Conservation (phyloP, 2,888 invertebrate species). For the Azorinus chamasolen region DNA sequence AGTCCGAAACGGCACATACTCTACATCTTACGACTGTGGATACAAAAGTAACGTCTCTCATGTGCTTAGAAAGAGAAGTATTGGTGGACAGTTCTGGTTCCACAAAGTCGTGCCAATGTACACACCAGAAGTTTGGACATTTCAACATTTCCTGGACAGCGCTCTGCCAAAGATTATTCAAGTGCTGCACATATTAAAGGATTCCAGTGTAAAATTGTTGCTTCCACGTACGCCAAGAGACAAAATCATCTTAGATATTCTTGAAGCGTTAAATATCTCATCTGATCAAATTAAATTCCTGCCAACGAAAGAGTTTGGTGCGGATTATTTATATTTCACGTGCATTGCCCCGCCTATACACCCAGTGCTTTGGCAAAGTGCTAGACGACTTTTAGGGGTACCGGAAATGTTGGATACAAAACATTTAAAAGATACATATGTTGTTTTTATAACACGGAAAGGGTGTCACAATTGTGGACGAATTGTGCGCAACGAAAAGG, state of each 20-base stretch:
- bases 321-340: slow-evolving; percentile 21
- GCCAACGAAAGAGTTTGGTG: slow-evolving; percentile 4
- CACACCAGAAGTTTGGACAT: slow-evolving; percentile 19
- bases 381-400: slow-evolving; percentile 12
- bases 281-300: slow-evolving; percentile 6
- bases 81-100: slow-evolving; percentile 15
- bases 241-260: slow-evolving; percentile 16
- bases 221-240: slow-evolving; percentile 13
- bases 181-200: slow-evolving; percentile 9
- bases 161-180: slow-evolving; percentile 27
- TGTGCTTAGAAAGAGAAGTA: neutral
- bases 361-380: slow-evolving; percentile 26
- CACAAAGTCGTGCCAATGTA: slow-evolving; percentile 12
- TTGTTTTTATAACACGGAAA: slow-evolving; percentile 17
- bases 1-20: slow-evolving; percentile 2
- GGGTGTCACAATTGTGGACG: slow-evolving; percentile 28
- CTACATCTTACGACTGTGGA: slow-evolving; percentile 5
- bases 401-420: neutral
- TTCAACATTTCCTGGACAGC: slow-evolving; percentile 40
- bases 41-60: neutral
- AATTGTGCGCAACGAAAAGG: slow-evolving; percentile 10
- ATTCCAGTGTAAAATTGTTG: slow-evolving; percentile 2
- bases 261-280: slow-evolving; percentile 23
- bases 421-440: neutral
- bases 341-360: slow-evolving; percentile 29